Evolutionary conservation across 2,888 invertebrate species (phyloP), one percentile per base, ranked within the genome.

Genomic region (Spatulosminthurus flaviceps): DNA sequence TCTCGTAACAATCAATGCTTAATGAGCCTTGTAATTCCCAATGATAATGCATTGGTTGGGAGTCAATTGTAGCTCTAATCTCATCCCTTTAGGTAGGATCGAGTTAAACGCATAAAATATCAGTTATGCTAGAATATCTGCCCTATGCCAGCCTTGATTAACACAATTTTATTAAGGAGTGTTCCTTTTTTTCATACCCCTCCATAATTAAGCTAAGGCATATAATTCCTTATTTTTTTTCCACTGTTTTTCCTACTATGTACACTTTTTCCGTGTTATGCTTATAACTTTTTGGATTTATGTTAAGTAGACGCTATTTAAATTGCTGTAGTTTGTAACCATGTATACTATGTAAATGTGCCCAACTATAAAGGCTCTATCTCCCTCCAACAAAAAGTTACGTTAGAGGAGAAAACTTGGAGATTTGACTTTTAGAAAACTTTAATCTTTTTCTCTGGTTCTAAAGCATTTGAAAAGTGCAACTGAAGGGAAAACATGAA

Each of bases 1-100:
- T 51, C 51, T 51, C 51, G 22, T 41, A 60, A 74, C 74, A 74
- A 74, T 74, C 74, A 26, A 74, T 74, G 74, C 28, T 74, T 74
- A 74, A 74, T 74, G 74, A 74, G 74, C 29, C 74, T 28, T 29
- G 22, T 74, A 61, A 60, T 73, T 73, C 60, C 19, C 29, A 28
- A 28, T 67, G 67, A 26, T 28, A 42, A 71, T 51, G 16, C n/a
- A 51, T 51, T 4, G 51, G 9, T n/a, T 51, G 7, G n/a, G 51
- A 51, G 9, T 51, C 51, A 51, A 51, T 51, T n/a, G 16, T n/a
- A 2, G 51, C 51, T n/a, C n/a, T 51, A 51, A 51, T 51, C 51
- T n/a, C 16, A 19, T 51, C 51, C 51, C 51, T 51, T 51, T 51
- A 51, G 51, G 19, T 19, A 19, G 16, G 51, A 51, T 51, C 51